phyloP scores from a whole-genome alignment of 2,888 invertebrate species.

The Cataglyphis livida region DNA sequence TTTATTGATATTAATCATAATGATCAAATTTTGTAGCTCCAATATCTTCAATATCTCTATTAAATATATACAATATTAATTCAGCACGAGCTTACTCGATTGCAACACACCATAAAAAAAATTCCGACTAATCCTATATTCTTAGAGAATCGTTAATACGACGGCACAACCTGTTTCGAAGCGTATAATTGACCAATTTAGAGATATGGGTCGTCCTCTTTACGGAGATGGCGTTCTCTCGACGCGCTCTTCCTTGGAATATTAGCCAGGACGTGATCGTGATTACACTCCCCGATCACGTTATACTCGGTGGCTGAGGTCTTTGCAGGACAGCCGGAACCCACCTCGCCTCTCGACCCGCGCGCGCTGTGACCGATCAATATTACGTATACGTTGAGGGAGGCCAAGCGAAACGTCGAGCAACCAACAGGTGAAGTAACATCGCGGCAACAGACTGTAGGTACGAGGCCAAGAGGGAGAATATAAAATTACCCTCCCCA shows the following conservation, averaged over 20 bases:
- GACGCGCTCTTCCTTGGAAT: conserved; percentile 63
- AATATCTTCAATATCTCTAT: not conserved
- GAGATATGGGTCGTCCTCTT: conserved; percentile 38
- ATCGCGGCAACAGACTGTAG: conserved; percentile 58
- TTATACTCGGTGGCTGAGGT: conserved; percentile 64
- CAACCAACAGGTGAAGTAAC: conserved; percentile 76
- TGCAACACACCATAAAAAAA: not conserved
- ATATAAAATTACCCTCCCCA: conserved; percentile 72
- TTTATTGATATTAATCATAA: not conserved
- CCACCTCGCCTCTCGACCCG: conserved; percentile 25
- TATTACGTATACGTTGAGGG: conserved; percentile 63
- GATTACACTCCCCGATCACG: conserved; percentile 68
- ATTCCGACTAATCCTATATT: conserved; percentile 17
- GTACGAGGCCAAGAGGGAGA: conserved; percentile 72
- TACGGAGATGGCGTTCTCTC: conserved; percentile 8
- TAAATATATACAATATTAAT: not conserved
- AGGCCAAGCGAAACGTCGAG: conserved; percentile 56
- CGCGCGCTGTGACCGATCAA: conserved; percentile 66
- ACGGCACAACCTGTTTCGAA: conserved; percentile 8
- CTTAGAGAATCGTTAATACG: conserved; percentile 12
- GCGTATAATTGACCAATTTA: conserved; percentile 46
- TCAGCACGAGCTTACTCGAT: not conserved
- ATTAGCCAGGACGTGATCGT: conserved; percentile 52
- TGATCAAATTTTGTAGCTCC: not conserved
- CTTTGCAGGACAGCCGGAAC: conserved; percentile 54